Base-by-base conservation (phyloP, 2,797 vertebrate genomes). In the Emys orbicularis region DNA sequence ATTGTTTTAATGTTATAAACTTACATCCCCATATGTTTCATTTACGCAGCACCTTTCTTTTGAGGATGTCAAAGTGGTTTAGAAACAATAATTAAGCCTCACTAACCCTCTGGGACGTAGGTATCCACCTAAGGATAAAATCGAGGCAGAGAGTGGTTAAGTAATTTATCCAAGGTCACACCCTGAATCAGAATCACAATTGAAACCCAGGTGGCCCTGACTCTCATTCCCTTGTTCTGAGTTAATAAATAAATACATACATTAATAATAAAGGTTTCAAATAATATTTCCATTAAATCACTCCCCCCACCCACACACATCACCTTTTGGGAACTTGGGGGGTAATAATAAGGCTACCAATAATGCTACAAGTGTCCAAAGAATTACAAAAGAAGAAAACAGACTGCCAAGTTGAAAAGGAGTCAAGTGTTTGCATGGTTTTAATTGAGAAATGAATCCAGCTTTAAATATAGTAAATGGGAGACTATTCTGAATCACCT, bases 401-500 rank as follows among this genome's bases (percentile, higher is more conserved):
- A 47, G 84, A 50, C n/a, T 81, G 83, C 15, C 41, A 49, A 94
- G 57, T 84, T 85, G 82, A 83, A 88, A 85, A 65, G 52, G 87
- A 96, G 92, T 91, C 83, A 86, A 92, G 86, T 82, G 90, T 91
- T 95, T 84, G 95, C 94, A 16, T 2, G 95, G 92, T n/a, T 94
- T 96, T 83, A 81, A 37, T 79, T 79, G 94, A 92, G 96, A 87
- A 96, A 92, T 79, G 96, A 96, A 96, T 72, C 95, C 94, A 89
- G 94, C 93, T 84, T 96, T 90, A 96, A 90, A 94, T 92, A 92
- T 92, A 88, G 94, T 53, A 89, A 98, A 94, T 94, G 1, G 52
- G 91, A 97, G 94, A 90, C 94, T 90, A 94, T 86, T 89, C 95
- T 72, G 79, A 90, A 80, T 68, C 95, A 97, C 96, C 96, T 96